Base-by-base conservation (phyloP, 2,888 invertebrate genomes). In the Cerastoderma edule region DNA sequence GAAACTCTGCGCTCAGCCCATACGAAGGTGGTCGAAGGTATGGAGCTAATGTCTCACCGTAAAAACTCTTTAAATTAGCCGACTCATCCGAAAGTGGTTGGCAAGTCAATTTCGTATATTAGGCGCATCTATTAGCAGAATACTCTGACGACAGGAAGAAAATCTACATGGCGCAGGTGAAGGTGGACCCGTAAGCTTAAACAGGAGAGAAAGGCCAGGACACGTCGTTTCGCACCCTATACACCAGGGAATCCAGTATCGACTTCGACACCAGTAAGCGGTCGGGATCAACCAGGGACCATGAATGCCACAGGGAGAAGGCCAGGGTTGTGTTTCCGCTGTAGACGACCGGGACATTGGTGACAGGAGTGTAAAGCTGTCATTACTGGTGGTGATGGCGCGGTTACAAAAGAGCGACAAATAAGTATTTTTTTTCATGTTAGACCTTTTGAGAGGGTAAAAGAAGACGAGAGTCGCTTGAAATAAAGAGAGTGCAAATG, bases 271-370 rank as follows among this genome's bases (percentile, higher is more conserved):
- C 16, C 56, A 28, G 24, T 33, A 70, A n/a, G 22, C 8, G 24
- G 8, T 22, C 5, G 27, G 33, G n/a, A 39, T 6, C 44, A 35
- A 39, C 30, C 27, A 8, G 22, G 53, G 8, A 8, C 44, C 28
- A 33, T 5, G n/a, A 35, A 24, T 6, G 28, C 16, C 10, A 28
- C 28, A n/a, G 48, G 27, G 35, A 60, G 48, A n/a, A 64, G 35
- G 30, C 60, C 77, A 16, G 77, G 77, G 33, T n/a, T 53, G 10
- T 77, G 77, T 66, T 77, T 72, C 50, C 68, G 57, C 1, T 72
- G 72, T 39, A 65, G 65, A 1, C 35, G 46, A 28, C 35, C 54
- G 19, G 73, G 73, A 16, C 73, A 78, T 50, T 78, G 73, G 74
- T 32, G 70, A 19, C 6, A 27, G 13, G 71, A 73, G 19, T 78